Evolutionary conservation across 1,140 invertebrate species (phyloP), one percentile per base, ranked within the genome.

Genomic region (Matsumurasca onukii): DNA sequence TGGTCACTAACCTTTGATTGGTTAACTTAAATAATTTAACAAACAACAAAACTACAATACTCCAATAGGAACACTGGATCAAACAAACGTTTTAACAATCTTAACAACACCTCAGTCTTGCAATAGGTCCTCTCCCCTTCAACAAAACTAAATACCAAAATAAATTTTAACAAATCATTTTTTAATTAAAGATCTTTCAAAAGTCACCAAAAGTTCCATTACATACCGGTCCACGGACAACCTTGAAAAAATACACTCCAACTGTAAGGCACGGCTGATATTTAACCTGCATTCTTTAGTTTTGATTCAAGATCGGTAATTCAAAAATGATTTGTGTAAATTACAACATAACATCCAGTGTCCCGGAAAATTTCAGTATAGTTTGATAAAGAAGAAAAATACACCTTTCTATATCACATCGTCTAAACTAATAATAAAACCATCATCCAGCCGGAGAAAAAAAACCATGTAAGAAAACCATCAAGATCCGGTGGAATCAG

Each of bases 251-350:
- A 59, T 59, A 51, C 52, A 68, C 34, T 59, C 67, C 31, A 29
- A 59, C 67, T 62, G 29, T 68, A 68, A 68, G 67, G 67, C 67
- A 68, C 67, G 48, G 67, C 59, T 68, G 67, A 68, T 68, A 68
- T 68, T 59, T 62, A 51, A 62, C 67, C 67, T 30, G 61, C 66
- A 57, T 20, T 39, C 66, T 57, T 27, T 20, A 31, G 5, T 59
- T 57, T 61, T 59, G 30, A 39, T 34, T 31, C 31, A 57, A 57
- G 52, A 57, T 34, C 12, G 55, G 59, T 30, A 55, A 57, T 17
- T 20, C 31, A 68, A 68, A 52, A 61, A 59, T 34, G 66, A 34
- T 61, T 68, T 61, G 57, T 61, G 30, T 59, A 17, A 55, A 20
- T 13, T 48, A 52, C 13, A 22, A 24, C 51, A 52, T 27, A 24